Percentiles rank a stretch among this genome's conserved stretches.
phyloP scores from a whole-genome alignment of 2,113 vertebrate species.

The Ciconia boyciana region DNA sequence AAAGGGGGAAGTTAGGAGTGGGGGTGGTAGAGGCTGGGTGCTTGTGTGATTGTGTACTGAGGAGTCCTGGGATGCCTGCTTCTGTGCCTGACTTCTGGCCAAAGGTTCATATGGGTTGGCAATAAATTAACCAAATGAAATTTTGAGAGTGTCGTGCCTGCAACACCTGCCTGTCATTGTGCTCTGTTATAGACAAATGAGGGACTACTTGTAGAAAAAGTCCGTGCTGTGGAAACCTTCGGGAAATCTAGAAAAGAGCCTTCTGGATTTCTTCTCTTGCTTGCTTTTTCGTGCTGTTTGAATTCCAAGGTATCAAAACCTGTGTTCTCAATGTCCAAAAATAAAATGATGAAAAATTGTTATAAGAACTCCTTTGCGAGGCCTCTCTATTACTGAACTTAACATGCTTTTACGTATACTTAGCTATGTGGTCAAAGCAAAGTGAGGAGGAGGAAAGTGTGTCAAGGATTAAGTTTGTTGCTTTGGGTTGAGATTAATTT shows the following conservation, averaged over 20 bases:
- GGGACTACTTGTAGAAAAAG: not conserved
- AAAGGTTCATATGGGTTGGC: not conserved
- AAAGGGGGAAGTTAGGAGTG: not conserved
- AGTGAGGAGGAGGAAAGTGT: not conserved
- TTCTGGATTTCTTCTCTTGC: not conserved
- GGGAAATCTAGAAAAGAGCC: not conserved
- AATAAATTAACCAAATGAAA: not conserved
- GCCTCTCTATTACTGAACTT: not conserved
- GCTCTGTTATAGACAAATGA: not conserved
- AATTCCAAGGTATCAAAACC: not conserved
- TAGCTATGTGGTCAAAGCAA: not conserved
- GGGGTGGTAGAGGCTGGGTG: not conserved
- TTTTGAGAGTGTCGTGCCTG: not conserved
- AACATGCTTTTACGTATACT: not conserved
- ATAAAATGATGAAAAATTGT: not conserved
- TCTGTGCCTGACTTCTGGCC: not conserved
- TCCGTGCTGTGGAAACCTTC: not conserved
- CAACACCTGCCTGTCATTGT: not conserved
- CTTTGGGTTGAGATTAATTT: not conserved
- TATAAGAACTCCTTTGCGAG: not conserved
- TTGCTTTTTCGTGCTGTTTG: not conserved
- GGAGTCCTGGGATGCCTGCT: not conserved
- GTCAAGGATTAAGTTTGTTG: not conserved
- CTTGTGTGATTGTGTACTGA: not conserved
- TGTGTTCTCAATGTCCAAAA: not conserved